A percentile compares a stretch with the other conserved stretches of the same genome.
These are phyloP conservation scores for Coregonus ussuriensis DNA, from an alignment of 2,797 vertebrate species.

Conservation along the genomic window DNA sequence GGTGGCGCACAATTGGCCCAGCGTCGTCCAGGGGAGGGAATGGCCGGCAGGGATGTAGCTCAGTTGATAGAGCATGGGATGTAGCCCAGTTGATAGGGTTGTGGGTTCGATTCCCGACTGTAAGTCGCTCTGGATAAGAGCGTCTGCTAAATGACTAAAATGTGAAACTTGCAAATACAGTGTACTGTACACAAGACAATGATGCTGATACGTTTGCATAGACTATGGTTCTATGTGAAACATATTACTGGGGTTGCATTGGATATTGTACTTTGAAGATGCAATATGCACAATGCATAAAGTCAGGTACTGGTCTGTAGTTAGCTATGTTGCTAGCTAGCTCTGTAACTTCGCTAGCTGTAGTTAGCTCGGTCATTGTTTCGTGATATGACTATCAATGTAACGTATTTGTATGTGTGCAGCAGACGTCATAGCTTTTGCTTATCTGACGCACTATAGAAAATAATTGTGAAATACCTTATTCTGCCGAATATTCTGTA, in stretches of 20 bases:
- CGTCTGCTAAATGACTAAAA: too few relatives aligned
- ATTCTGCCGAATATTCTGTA: slow-evolving; percentile 32
- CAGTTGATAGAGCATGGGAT: too few relatives aligned
- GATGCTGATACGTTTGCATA: neutral
- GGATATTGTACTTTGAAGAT: neutral
- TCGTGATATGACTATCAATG: neutral
- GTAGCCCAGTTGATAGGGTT: too few relatives aligned
- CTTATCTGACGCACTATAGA: neutral
- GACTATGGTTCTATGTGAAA: neutral
- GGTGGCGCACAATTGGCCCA: too few relatives aligned
- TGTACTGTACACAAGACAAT: too few relatives aligned
- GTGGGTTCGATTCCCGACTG: too few relatives aligned
- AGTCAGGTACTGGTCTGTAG: neutral
- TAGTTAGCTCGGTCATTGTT: neutral
- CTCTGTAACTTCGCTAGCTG: neutral
- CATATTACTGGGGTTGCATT: neutral
- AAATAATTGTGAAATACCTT: slow-evolving; percentile 49
- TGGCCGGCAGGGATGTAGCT: too few relatives aligned
- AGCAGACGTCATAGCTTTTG: neutral
- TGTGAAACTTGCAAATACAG: neutral
- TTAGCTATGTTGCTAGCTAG: neutral
- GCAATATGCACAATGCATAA: neutral
- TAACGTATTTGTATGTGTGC: neutral
- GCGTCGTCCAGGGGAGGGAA: too few relatives aligned
- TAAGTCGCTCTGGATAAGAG: too few relatives aligned